These are phyloP conservation scores for Acyrthosiphon pisum DNA, from an alignment of 1,140 invertebrate genomes.

Conservation along the genomic window DNA sequence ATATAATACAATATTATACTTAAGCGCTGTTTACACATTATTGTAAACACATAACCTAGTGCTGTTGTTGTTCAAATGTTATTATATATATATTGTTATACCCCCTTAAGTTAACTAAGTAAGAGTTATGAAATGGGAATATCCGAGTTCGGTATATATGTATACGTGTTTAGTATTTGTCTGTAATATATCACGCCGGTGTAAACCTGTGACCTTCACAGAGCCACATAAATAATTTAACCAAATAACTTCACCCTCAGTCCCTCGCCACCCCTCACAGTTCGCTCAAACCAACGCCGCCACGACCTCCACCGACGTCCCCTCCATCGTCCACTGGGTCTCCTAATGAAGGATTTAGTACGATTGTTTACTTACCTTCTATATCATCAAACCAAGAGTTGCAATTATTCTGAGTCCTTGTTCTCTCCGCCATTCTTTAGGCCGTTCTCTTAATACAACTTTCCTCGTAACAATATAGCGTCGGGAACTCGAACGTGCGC, in stretches of 20 bases:
- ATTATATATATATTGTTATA: conserved; percentile 12
- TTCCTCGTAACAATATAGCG: background rate
- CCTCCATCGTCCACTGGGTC: background rate
- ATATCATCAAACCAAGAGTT: background rate
- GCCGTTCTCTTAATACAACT: conserved; percentile 13
- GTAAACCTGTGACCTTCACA: background rate
- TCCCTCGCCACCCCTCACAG: background rate
- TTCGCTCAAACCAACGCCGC: background rate
- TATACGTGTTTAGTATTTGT: background rate
- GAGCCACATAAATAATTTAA: conserved; percentile 38
- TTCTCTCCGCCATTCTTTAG: background rate
- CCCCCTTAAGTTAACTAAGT: conserved; percentile 1
- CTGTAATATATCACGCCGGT: conserved; percentile 12
- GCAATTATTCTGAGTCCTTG: conserved; percentile 3
- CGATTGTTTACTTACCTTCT: conserved; percentile 37
- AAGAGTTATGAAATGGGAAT: background rate
- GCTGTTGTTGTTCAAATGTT: background rate
- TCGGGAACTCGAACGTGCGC: background rate
- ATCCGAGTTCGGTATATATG: background rate
- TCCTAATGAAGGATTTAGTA: conserved; percentile 47
- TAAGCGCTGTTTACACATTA: background rate
- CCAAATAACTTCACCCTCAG: conserved; percentile 13
- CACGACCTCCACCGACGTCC: background rate
- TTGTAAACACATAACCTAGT: background rate
- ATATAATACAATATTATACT: background rate